phyloP scores from a whole-genome alignment of 2,888 invertebrate genomes.

The Coleophora flavipennella region DNA sequence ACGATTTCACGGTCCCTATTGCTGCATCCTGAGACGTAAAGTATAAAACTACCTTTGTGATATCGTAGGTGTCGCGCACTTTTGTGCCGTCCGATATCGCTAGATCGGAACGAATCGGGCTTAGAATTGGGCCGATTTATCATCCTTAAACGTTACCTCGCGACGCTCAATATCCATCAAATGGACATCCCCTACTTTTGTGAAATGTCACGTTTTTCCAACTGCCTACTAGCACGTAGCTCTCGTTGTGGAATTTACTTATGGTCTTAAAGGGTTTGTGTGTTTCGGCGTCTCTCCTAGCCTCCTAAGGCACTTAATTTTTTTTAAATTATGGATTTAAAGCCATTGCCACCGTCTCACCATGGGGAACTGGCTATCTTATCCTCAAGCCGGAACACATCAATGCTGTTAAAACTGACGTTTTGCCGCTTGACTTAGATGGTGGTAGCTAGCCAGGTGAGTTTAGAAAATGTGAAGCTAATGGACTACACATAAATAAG shows the following conservation, averaged over 20 bases:
- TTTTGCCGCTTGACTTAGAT: too few species aligned
- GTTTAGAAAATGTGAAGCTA: too few species aligned
- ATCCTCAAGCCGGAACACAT: too few species aligned
- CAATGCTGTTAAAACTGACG: too few species aligned
- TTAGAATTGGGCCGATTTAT: slow-evolving; percentile 61
- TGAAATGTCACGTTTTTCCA: slow-evolving; percentile 58
- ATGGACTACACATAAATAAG: too few species aligned
- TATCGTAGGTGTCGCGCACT: slow-evolving; percentile 45
- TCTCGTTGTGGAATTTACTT: slow-evolving; percentile 5
- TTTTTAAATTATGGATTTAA: too few species aligned
- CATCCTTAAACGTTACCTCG: slow-evolving; percentile 61
- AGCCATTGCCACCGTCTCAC: too few species aligned
- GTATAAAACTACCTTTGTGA: slow-evolving; percentile 16
- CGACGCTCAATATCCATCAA: slow-evolving; percentile 44
- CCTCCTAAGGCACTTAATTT: too few species aligned
- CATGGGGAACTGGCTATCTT: too few species aligned
- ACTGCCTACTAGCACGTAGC: slow-evolving; percentile 41
- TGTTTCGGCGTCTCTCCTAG: too few species aligned
- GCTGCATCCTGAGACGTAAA: slow-evolving; percentile 34
- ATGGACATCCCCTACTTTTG: slow-evolving; percentile 56
- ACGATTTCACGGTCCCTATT: slow-evolving; percentile 66
- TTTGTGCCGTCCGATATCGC: slow-evolving; percentile 42
- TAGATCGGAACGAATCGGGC: slow-evolving; percentile 62
- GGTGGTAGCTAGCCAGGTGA: too few species aligned
- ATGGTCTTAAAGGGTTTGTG: background rate